Evolutionary conservation across 2,888 invertebrate species (phyloP).

Genomic region (Drosophila picticornis): DNA sequence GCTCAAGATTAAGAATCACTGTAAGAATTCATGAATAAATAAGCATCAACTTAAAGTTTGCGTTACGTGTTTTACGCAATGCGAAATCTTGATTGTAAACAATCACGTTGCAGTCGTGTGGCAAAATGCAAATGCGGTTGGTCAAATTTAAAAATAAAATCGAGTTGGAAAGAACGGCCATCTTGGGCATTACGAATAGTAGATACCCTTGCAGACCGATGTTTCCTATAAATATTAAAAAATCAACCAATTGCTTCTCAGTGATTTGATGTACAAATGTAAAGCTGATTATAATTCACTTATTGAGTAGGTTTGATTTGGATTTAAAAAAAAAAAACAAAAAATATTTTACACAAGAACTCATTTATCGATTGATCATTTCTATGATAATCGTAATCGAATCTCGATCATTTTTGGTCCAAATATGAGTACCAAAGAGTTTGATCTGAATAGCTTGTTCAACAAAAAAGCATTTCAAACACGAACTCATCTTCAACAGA

Average conservation of each 20-base stretch:
- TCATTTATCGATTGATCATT: not conserved
- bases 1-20: constrained; percentile 36
- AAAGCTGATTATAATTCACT: not conserved
- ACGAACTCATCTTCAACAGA: not conserved
- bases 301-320: not conserved
- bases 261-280: not conserved
- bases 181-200: not conserved
- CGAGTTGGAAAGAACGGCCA: not conserved
- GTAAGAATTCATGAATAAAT: constrained; percentile 38
- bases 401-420: not conserved
- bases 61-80: constrained; percentile 43
- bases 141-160: constrained; percentile 13
- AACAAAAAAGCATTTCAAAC: not conserved
- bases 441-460: not conserved
- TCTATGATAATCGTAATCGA: not conserved
- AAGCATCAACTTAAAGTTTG: constrained; percentile 23
- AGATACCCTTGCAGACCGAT: not conserved
- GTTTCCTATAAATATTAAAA: not conserved
- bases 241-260: no score
- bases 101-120: constrained; percentile 20
- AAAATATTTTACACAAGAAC: accelerated
- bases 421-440: not conserved
- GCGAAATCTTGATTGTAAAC: constrained; percentile 15
- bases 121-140: constrained; percentile 38
- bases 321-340: not conserved